A percentile compares a stretch with the other conserved stretches of the same genome.
These are phyloP conservation scores for Epistrophe eligans DNA, from an alignment of 2,888 invertebrate genomes.

Conservation along the genomic window DNA sequence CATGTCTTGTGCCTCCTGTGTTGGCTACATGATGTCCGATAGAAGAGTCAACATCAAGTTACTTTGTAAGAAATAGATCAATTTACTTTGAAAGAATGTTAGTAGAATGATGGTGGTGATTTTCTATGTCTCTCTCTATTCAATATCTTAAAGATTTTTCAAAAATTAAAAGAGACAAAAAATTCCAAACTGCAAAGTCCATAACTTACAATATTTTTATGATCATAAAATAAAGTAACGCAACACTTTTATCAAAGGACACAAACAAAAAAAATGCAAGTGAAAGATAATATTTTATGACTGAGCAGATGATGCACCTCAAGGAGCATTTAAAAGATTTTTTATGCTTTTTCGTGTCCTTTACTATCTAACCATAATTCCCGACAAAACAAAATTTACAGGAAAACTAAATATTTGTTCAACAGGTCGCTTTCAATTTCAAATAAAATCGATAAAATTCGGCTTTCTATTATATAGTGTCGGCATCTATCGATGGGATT, in stretches of 20 bases:
- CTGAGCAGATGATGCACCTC: slow-evolving; percentile 1
- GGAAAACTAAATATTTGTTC: not conserved
- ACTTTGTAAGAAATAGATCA: slow-evolving; percentile 7
- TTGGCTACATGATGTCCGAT: not conserved
- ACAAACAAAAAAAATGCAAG: not conserved
- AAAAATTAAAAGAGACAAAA: not conserved
- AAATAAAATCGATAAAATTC: not conserved
- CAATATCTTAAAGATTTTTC: not conserved
- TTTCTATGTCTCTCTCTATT: not conserved
- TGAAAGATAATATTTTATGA: slow-evolving; percentile 13
- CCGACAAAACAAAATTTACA: not conserved
- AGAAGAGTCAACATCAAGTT: slow-evolving; percentile 9
- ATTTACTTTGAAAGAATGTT: not conserved
- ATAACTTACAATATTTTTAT: not conserved
- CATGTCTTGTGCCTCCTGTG: not conserved
- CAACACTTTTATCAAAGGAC: slow-evolving; percentile 15
- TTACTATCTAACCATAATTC: not conserved
- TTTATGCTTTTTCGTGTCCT: not conserved
- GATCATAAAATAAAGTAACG: not conserved
- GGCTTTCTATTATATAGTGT: not conserved
- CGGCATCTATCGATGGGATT: not conserved
- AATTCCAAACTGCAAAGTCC: not conserved
- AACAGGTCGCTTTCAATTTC: not conserved
- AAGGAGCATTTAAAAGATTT: not conserved
- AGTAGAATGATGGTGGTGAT: not conserved